These are phyloP conservation scores for Copidosoma aretas DNA, from an alignment of 2,888 invertebrate genomes.

Conservation along the genomic window DNA sequence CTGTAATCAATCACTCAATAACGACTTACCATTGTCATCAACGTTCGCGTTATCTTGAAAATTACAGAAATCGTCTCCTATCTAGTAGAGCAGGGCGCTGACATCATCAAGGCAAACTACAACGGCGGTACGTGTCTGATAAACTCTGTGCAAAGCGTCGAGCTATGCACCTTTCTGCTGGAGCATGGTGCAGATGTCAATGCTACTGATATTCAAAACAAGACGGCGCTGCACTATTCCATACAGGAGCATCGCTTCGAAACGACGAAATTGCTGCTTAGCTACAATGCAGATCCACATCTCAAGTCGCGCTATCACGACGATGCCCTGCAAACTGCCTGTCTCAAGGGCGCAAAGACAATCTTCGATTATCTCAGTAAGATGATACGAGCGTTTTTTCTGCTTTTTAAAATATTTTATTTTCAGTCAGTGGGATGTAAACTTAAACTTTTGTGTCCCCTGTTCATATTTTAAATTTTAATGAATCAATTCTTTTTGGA, in stretches of 20 bases:
- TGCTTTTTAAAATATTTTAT: too few species aligned
- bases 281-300: constrained; percentile 80
- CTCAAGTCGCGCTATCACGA: constrained; percentile 82
- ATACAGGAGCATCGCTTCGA: constrained; percentile 84
- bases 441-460: too few species aligned
- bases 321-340: constrained; percentile 87
- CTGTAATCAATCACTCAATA: too few species aligned
- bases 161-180: constrained; percentile 81
- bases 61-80: constrained; percentile 68
- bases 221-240: constrained; percentile 93
- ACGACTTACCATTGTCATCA: too few species aligned
- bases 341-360: constrained; percentile 78
- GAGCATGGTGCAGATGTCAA: constrained; percentile 83
- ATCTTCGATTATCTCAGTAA: constrained; percentile 75
- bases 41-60: too few species aligned
- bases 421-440: too few species aligned
- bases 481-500: neutral
- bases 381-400: neutral
- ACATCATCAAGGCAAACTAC: constrained; percentile 83
- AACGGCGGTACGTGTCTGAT: constrained; percentile 94
- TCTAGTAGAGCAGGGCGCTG: constrained; percentile 80
- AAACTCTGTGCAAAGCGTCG: constrained; percentile 87
- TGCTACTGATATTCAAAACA: constrained; percentile 86
- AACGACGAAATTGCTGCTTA: constrained; percentile 81
- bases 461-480: too few species aligned